Percentiles rank a stretch among this genome's conserved stretches.
phyloP scores from a whole-genome alignment of 2,797 vertebrate genomes.

The Lerista edwardsae region DNA sequence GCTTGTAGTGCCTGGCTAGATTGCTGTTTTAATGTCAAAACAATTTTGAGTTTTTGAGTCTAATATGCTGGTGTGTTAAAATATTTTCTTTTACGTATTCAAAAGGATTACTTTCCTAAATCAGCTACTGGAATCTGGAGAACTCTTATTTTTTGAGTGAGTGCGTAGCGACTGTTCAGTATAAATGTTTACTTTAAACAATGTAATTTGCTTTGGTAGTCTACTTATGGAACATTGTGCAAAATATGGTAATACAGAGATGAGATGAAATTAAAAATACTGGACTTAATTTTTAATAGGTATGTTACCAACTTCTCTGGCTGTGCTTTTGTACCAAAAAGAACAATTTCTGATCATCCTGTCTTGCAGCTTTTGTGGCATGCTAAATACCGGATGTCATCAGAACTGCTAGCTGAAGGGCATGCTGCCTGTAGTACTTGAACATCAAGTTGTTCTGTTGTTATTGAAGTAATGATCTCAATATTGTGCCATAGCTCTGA shows the following conservation, averaged over 20 bases:
- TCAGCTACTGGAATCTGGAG: neutral
- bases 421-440: slow-evolving; percentile 30
- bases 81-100: fast-evolving
- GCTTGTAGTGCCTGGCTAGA: neutral
- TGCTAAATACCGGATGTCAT: slow-evolving; percentile 35
- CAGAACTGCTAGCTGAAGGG: slow-evolving; percentile 6
- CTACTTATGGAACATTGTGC: neutral
- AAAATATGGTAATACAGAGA: neutral
- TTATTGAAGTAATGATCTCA: slow-evolving; percentile 37
- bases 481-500: slow-evolving; percentile 42
- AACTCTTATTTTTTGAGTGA: neutral
- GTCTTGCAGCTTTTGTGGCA: neutral
- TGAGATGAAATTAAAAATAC: neutral
- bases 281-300: neutral
- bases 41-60: neutral
- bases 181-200: neutral
- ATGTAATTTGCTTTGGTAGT: neutral
- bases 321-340: slow-evolving; percentile 10
- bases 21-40: neutral
- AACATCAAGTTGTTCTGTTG: slow-evolving; percentile 14
- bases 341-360: neutral
- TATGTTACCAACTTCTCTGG: neutral
- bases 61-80: neutral
- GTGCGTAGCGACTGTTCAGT: neutral
- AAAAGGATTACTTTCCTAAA: neutral